Conservation (phyloP, 1,140 invertebrate genomes). For the Reticulitermes speratus region DNA sequence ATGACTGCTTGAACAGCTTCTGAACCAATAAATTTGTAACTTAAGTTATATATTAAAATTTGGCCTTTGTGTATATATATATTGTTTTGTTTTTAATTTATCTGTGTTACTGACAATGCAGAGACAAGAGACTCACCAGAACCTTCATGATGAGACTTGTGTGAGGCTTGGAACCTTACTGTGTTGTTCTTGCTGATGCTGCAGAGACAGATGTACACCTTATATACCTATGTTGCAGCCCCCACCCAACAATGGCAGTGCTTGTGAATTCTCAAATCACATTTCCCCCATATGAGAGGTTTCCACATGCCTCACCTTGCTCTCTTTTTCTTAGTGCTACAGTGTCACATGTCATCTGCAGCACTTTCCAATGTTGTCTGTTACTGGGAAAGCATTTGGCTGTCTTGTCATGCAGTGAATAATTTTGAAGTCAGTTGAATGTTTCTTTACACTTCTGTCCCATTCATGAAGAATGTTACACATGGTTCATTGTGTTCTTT, state of each 20-base stretch:
- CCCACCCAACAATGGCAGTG: background rate
- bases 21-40: too few relatives aligned
- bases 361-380: background rate
- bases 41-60: too few relatives aligned
- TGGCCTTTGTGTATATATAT: too few relatives aligned
- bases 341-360: background rate
- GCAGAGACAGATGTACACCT: background rate
- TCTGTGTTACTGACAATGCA: too few relatives aligned
- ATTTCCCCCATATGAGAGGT: background rate
- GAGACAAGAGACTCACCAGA: background rate
- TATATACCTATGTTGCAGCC: background rate
- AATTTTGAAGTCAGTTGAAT: too few relatives aligned
- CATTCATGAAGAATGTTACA: too few relatives aligned
- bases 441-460: too few relatives aligned
- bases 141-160: background rate
- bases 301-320: slow-evolving; percentile 13
- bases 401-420: too few relatives aligned
- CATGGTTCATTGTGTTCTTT: too few relatives aligned
- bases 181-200: background rate
- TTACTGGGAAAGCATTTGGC: background rate
- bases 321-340: background rate
- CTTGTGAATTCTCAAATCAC: slow-evolving; percentile 12
- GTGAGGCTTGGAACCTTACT: background rate
- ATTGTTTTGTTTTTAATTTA: too few relatives aligned
- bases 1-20: too few relatives aligned